Evolutionary conservation across 2,797 vertebrate species (phyloP), one percentile per base, ranked within the genome.

Genomic region (Pyrocephalus nanus): DNA sequence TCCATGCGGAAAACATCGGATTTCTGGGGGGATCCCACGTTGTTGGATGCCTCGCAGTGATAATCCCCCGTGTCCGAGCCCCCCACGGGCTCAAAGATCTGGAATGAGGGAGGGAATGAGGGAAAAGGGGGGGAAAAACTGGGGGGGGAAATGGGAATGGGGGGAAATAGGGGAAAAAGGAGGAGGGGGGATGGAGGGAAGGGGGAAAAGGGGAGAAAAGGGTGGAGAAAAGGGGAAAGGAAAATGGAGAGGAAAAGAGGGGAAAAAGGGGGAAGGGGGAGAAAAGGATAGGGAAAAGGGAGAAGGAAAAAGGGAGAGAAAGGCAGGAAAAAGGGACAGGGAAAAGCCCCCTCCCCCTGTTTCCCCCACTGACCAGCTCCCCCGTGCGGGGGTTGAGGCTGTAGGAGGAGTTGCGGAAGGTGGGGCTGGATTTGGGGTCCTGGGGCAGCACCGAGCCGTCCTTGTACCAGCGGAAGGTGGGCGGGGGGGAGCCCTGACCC

Each of bases 371-470:
- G 88, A 99, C 99, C 98, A 99, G 97, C 26, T 96, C 94, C 23
- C 99, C 99, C 1, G 57, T 97, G 2, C 17, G 4, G 4, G 78
- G 0, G 48, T 99, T 90, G 3, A 99, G 71, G 22, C 25, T 97
- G 93, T 99, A 99, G 80, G 98, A 98, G 45, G 97, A 91, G 73
- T 99, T 99, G 45, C 89, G 95, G 97, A 98, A 99, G 67, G 30
- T 84, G 4, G 95, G 45, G 51, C 94, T 98, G 72, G 64, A 97
- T 74, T 87, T 98, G 20, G 99, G 98, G 3, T 99, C 96, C 0
- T 13, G 0, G 1, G 99, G 99, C 89, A 99, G 95, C 3, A 53
- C 95, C 6, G 77, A 13, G 5, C 86, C 62, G 19, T 98, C 85
- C 95, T 84, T 98, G 97, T 93, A 99, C 99, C 99, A 99, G 25